Percentiles rank a stretch among this genome's conserved stretches.
Evolutionary conservation across 2,888 invertebrate genomes (phyloP).

Genomic region (Lymantria dispar): DNA sequence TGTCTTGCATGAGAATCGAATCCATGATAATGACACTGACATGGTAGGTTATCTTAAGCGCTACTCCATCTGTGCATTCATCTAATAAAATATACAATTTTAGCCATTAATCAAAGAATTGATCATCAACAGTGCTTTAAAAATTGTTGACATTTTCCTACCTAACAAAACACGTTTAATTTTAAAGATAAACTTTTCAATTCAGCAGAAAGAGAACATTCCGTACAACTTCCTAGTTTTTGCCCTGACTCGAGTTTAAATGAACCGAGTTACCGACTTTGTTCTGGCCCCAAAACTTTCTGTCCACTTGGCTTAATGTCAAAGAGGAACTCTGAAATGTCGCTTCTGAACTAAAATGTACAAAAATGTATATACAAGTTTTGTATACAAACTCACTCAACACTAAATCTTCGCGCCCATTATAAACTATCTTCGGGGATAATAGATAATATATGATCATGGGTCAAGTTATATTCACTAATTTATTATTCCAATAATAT

Average conservation of each 20-base stretch:
- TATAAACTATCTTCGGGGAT: too few relatives aligned
- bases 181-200: neutral
- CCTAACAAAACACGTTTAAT: slow-evolving; percentile 2
- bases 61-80: too few relatives aligned
- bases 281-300: slow-evolving; percentile 22
- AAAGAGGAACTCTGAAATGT: slow-evolving; percentile 17
- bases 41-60: too few relatives aligned
- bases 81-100: too few relatives aligned
- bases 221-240: slow-evolving; percentile 20
- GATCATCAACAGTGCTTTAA: neutral
- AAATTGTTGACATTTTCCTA: neutral
- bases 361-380: neutral
- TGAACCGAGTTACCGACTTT: slow-evolving; percentile 15
- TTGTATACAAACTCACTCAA: too few relatives aligned
- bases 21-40: too few relatives aligned
- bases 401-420: too few relatives aligned
- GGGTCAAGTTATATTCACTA: too few relatives aligned
- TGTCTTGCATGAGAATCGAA: too few relatives aligned
- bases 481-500: too few relatives aligned
- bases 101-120: neutral
- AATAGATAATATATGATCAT: too few relatives aligned
- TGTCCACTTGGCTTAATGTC: slow-evolving; percentile 18
- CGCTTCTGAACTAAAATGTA: neutral
- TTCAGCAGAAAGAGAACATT: neutral
- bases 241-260: slow-evolving; percentile 22